These are phyloP conservation scores for Elephantulus edwardii DNA, from an alignment of 2,113 vertebrate genomes.

Conservation along the genomic window DNA sequence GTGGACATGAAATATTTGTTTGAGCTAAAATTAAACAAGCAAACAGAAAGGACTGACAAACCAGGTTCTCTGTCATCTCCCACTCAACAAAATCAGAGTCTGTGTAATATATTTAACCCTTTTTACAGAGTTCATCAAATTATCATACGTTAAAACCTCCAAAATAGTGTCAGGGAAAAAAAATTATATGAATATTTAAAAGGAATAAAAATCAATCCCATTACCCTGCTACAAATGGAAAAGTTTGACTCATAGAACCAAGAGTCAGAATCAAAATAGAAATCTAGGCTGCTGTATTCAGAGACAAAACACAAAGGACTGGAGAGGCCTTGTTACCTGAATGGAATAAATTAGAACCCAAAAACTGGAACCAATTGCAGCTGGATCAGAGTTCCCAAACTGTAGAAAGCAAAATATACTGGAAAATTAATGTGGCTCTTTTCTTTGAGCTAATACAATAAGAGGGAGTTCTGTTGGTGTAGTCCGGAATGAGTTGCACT, in stretches of 20 bases:
- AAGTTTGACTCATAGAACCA: background rate
- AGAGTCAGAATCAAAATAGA: background rate
- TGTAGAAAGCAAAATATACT: background rate
- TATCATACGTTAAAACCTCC: background rate
- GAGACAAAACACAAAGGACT: background rate
- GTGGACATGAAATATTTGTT: background rate
- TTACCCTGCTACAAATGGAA: background rate
- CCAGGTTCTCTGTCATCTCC: background rate
- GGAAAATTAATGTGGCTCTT: background rate
- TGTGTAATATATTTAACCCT: background rate
- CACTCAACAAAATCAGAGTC: background rate
- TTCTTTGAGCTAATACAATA: background rate
- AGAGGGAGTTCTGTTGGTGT: too few species aligned
- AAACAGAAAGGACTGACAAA: background rate
- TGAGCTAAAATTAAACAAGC: constrained; percentile 1
- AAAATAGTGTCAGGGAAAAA: background rate
- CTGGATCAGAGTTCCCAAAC: background rate
- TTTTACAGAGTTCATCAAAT: constrained; percentile 13
- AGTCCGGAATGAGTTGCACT: too few species aligned
- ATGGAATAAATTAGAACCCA: background rate
- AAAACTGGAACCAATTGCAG: background rate
- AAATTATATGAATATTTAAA: background rate
- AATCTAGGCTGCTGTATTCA: background rate
- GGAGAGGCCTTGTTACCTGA: background rate
- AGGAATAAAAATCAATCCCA: background rate